Base-by-base conservation (phyloP, 53 echinoderm and acorn worm species). In the Holothuria scabra region DNA sequence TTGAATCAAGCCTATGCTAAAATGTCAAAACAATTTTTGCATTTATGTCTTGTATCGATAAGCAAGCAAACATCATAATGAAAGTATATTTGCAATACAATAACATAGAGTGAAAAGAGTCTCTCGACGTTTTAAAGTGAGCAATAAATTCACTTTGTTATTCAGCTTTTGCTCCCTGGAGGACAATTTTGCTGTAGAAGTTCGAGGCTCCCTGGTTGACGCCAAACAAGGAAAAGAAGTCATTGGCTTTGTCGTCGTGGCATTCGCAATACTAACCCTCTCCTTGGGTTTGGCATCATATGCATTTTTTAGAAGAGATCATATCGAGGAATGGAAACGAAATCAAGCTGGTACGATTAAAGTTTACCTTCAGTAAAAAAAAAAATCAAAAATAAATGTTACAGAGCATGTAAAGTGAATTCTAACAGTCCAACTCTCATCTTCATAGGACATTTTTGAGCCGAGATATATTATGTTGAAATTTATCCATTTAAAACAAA, bases 111-210 rank as follows among this genome's bases (percentile, higher is more conserved):
- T 1, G 9, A 12, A 48, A 48, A 3, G 48, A n/a, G 48, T 48
- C 10, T 48, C 1, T 48, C 10, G 12, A 12, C 14, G 10, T 48
- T 48, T 12, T 48, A 48, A 48, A 12, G 11, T 10, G 12, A 48
- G 48, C 14, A 48, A 13, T 48, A 48, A 48, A 48, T 48, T 48
- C 1, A 48, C 8, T 49, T 62, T 64, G 21, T 63, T 49, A 33
- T 62, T 34, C 87, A 96, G 97, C 71, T 96, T 93, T 70, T 96
- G 97, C 28, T 62, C 21, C 48, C 87, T 96, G 24, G 75, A 90
- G 57, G 71, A 90, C 20, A 65, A 81, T 59, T 91, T 96, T 86
- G 93, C 92, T 25, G 92, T 96, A 31, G 33, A 60, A 22, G 88
- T 96, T 12, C 69, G 55, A 46, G 92, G 88, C 37, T 37, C 41